Conservation (phyloP, 2,888 invertebrate species). For the Ophion costatus region DNA sequence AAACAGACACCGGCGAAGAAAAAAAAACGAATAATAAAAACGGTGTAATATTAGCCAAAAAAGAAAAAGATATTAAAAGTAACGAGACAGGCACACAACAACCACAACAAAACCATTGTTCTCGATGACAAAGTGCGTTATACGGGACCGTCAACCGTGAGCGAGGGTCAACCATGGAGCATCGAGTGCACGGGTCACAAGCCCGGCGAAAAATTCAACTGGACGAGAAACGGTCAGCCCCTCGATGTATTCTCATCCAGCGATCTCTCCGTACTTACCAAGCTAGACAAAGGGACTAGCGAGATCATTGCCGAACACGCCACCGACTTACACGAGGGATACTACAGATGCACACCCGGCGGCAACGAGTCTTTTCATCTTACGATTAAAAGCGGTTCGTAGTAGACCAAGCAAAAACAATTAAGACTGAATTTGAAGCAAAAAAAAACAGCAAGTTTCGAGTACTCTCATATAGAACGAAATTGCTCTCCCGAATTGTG, state of each 20-base stretch:
- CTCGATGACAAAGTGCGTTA: slow-evolving; percentile 74
- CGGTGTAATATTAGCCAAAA: slow-evolving; percentile 15
- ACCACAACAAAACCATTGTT: slow-evolving; percentile 56
- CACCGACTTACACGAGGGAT: slow-evolving; percentile 77
- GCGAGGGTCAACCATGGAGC: slow-evolving; percentile 77
- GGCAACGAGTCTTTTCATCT: slow-evolving; percentile 74
- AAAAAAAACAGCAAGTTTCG: slow-evolving; percentile 7
- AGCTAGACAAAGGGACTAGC: slow-evolving; percentile 68
- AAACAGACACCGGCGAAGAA: not conserved
- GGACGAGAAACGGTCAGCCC: slow-evolving; percentile 79
- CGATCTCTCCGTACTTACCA: slow-evolving; percentile 70
- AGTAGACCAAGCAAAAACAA: slow-evolving; percentile 65
- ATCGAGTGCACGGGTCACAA: slow-evolving; percentile 77
- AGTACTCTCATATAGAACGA: not conserved
- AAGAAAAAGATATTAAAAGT: not conserved
- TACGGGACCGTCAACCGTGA: slow-evolving; percentile 72
- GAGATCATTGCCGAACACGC: slow-evolving; percentile 71
- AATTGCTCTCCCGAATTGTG: not conserved
- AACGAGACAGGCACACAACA: slow-evolving; percentile 1
- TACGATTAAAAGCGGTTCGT: slow-evolving; percentile 78
- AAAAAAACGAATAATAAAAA: not conserved
- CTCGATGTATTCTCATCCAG: slow-evolving; percentile 76
- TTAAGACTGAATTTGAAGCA: slow-evolving; percentile 16
- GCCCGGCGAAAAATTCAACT: slow-evolving; percentile 72
- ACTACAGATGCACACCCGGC: slow-evolving; percentile 78